phyloP scores from a whole-genome alignment of 1,140 invertebrate genomes.

The Microplitis demolitor region DNA sequence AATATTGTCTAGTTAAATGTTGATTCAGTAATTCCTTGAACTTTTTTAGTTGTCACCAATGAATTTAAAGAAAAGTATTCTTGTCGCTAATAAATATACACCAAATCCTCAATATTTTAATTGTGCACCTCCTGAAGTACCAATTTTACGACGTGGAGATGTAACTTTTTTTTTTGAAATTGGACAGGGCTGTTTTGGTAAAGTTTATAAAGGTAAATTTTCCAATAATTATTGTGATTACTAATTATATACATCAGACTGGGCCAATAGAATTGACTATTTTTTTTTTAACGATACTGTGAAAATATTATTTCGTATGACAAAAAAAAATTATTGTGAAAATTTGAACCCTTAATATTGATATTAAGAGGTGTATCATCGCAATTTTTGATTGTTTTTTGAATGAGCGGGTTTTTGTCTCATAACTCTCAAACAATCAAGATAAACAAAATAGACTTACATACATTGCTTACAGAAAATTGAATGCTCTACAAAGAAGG shows the following conservation, averaged over 20 bases:
- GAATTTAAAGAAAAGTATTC: conserved; percentile 65
- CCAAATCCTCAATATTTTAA: conserved; percentile 78
- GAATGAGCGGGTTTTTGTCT: too few relatives aligned
- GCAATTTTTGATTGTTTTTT: too few relatives aligned
- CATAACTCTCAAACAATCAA: too few relatives aligned
- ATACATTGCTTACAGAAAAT: too few relatives aligned
- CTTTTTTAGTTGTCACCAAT: conserved; percentile 60
- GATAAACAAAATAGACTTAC: too few relatives aligned
- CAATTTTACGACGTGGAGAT: conserved; percentile 67
- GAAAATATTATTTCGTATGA: too few relatives aligned
- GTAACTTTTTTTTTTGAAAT: conserved; percentile 77
- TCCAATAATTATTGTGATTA: neutral
- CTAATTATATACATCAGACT: neutral
- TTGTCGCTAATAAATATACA: conserved; percentile 75
- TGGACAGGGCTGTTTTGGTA: conserved; percentile 91
- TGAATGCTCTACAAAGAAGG: too few relatives aligned
- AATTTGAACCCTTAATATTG: too few relatives aligned
- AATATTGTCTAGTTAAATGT: conserved; percentile 6
- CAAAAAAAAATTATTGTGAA: too few relatives aligned
- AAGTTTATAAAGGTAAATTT: conserved; percentile 81
- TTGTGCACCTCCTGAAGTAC: conserved; percentile 64
- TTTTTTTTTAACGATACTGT: too few relatives aligned
- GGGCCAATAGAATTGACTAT: too few relatives aligned
- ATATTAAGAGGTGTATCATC: too few relatives aligned
- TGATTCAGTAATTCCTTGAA: conserved; percentile 20